phyloP scores from a whole-genome alignment of 2,888 invertebrate species.

The Trichogramma evanescens region DNA sequence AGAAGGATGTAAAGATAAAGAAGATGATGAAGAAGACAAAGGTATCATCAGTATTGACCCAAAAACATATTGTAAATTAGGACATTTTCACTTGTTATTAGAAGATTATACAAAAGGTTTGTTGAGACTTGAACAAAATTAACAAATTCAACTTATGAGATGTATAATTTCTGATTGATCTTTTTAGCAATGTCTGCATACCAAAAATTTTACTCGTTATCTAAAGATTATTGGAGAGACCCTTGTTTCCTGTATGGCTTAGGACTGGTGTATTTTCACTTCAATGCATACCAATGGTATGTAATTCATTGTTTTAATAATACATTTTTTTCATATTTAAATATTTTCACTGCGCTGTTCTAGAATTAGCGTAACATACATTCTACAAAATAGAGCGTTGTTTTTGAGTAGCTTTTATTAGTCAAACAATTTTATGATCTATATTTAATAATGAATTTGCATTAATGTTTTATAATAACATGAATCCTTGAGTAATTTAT shows the following conservation, averaged over 20 bases:
- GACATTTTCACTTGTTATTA: slow-evolving; percentile 87
- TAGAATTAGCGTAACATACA: neutral
- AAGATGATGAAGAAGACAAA: slow-evolving; percentile 48
- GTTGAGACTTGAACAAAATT: neutral
- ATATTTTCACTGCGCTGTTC: neutral
- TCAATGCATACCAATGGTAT: slow-evolving; percentile 92
- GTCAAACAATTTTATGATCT: too few species aligned
- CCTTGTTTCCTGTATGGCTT: slow-evolving; percentile 88
- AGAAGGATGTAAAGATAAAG: slow-evolving; percentile 32
- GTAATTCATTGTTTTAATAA: slow-evolving; percentile 43
- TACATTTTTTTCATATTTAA: neutral
- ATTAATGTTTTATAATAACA: too few species aligned
- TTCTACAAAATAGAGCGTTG: too few species aligned
- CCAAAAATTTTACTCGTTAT: slow-evolving; percentile 79
- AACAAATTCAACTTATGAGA: neutral
- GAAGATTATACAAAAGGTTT: slow-evolving; percentile 93
- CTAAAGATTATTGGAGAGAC: slow-evolving; percentile 81
- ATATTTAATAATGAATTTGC: too few species aligned
- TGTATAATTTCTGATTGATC: slow-evolving; percentile 2
- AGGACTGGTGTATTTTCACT: slow-evolving; percentile 94
- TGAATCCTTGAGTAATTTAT: too few species aligned
- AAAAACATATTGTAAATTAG: slow-evolving; percentile 88
- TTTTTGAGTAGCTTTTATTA: too few species aligned
- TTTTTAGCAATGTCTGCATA: slow-evolving; percentile 90
- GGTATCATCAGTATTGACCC: slow-evolving; percentile 75